These are phyloP conservation scores for Potamarius usumacintae DNA, from an alignment of 2,113 vertebrate genomes.

Conservation along the genomic window DNA sequence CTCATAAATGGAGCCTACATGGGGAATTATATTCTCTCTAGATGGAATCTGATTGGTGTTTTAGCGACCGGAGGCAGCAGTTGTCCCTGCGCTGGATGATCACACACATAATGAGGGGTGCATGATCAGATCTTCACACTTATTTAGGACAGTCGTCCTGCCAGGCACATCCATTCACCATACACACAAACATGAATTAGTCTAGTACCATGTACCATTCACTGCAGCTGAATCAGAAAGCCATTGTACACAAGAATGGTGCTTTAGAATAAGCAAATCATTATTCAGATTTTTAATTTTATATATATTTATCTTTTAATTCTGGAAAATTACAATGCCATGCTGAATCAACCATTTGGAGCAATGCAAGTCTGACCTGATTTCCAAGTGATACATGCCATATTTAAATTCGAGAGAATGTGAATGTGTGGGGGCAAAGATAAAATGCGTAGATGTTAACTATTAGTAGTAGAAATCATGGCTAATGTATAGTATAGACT, in stretches of 20 bases:
- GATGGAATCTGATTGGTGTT: constrained; percentile 49
- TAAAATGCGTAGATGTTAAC: background rate
- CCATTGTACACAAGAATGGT: constrained; percentile 21
- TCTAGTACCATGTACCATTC: constrained; percentile 46
- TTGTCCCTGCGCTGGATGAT: constrained; percentile 47
- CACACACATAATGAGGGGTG: constrained; percentile 47
- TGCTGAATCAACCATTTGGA: background rate
- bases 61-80: constrained; percentile 42
- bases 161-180: constrained; percentile 53
- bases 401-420: background rate
- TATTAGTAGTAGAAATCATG: background rate
- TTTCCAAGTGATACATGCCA: background rate
- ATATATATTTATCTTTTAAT: background rate
- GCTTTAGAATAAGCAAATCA: constrained; percentile 13
- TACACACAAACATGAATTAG: constrained; percentile 49
- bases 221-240: constrained; percentile 38
- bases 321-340: background rate
- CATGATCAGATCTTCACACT: constrained; percentile 47
- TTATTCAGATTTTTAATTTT: background rate
- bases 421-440: background rate
- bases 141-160: constrained; percentile 49
- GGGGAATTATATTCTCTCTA: constrained; percentile 48
- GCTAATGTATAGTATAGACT: background rate
- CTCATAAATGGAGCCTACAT: constrained; percentile 51
- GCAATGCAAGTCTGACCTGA: background rate